Conservation (phyloP, 53 echinoderm and acorn worm genomes). For the Echinarachnius parma region DNA sequence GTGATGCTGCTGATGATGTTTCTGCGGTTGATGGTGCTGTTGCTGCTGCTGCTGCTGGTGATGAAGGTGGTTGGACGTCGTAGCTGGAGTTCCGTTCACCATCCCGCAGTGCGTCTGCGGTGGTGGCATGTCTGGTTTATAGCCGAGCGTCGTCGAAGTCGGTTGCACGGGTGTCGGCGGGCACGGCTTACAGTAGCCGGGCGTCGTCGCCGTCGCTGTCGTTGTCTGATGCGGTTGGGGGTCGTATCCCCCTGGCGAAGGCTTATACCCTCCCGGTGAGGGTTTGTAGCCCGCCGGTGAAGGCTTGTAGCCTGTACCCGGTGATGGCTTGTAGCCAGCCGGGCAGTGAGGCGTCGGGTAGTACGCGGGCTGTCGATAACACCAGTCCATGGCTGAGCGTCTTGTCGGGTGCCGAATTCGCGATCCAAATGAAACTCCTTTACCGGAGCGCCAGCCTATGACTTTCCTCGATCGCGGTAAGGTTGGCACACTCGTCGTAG, state of each 20-base stretch:
- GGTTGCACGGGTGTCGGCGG: too few species aligned
- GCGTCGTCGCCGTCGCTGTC: too few species aligned
- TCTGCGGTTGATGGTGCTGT: constrained; percentile 38
- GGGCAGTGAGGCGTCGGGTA: constrained; percentile 34
- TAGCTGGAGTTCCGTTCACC: constrained; percentile 14
- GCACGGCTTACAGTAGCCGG: constrained; percentile 25
- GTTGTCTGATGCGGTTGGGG: constrained; percentile 14
- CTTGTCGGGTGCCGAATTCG: constrained; percentile 33
- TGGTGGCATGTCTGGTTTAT: constrained; percentile 25
- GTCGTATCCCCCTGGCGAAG: constrained; percentile 32
- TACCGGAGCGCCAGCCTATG: constrained; percentile 28
- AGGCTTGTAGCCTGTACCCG: constrained; percentile 15
- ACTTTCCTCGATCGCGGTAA: constrained; percentile 34
- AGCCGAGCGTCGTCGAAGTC: constrained; percentile 1
- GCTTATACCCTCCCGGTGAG: constrained; percentile 36
- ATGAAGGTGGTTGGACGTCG: background rate
- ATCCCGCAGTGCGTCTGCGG: constrained; percentile 15
- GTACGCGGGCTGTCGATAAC: constrained; percentile 47
- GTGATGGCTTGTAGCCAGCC: constrained; percentile 8
- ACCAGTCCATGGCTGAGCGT: constrained; percentile 68
- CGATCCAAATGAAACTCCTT: constrained; percentile 26
- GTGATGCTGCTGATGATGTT: constrained; percentile 26
- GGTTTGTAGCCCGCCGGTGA: constrained; percentile 33
- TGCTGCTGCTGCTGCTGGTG: constrained; percentile 33
- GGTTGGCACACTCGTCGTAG: too few species aligned